Conservation (phyloP, 2,113 vertebrate species). For the Sus scrofa region DNA sequence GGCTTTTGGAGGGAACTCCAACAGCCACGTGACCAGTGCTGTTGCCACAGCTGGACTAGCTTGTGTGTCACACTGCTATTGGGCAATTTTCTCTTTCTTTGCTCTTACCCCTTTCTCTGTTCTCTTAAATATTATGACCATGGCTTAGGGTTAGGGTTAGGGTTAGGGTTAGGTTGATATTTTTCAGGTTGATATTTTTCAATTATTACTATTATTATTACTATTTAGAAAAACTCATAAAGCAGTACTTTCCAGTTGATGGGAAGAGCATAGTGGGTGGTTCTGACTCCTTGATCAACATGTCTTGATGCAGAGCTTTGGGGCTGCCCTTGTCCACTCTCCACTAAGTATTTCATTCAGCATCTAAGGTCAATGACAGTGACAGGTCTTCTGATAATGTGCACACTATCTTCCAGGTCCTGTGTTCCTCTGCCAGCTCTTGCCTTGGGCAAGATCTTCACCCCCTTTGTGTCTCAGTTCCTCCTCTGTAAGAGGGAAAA, state of each 20-base stretch:
- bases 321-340: not conserved
- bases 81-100: not conserved
- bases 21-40: accelerated
- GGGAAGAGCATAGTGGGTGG: not conserved
- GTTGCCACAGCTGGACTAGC: not conserved
- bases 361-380: not conserved
- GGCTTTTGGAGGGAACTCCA: not conserved
- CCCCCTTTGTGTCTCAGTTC: not conserved
- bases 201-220: not conserved
- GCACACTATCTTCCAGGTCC: not conserved
- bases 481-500: not conserved
- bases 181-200: not conserved
- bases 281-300: not conserved
- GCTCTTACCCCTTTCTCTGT: not conserved
- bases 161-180: too few relatives aligned
- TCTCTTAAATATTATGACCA: not conserved
- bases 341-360: not conserved
- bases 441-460: not conserved
- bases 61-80: not conserved
- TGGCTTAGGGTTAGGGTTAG: too few relatives aligned
- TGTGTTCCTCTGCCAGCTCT: not conserved
- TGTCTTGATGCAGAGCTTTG: not conserved
- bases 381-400: too few relatives aligned
- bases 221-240: not conserved
- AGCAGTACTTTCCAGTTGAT: not conserved